Conservation (phyloP, 2,113 vertebrate genomes). For the Cyanocitta stelleri region DNA sequence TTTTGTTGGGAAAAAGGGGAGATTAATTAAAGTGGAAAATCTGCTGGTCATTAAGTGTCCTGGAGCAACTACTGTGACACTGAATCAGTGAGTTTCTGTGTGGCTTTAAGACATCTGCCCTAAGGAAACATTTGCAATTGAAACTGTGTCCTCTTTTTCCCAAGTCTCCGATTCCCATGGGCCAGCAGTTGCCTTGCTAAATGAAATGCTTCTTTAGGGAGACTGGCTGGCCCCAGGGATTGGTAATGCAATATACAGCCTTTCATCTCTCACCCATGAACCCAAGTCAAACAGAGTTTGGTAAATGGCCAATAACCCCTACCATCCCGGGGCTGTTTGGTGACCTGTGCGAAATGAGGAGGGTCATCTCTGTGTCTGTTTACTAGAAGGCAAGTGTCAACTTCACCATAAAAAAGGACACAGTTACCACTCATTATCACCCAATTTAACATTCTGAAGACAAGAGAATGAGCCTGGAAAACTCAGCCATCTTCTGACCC, state of each 20-base stretch:
- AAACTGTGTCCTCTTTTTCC: not conserved
- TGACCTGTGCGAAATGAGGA: constrained; percentile 50
- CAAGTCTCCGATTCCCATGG: not conserved
- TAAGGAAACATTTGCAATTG: not conserved
- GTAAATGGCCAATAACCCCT: constrained; percentile 49
- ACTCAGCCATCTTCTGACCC: not conserved
- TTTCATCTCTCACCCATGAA: constrained; percentile 53
- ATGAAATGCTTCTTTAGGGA: constrained; percentile 33
- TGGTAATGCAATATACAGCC: constrained; percentile 27
- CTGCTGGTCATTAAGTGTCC: not conserved
- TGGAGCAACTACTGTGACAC: not conserved
- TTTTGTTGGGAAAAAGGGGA: not conserved
- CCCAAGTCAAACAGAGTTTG: constrained; percentile 56
- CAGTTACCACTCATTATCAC: constrained; percentile 18
- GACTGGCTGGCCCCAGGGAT: not conserved
- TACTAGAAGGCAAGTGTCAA: constrained; percentile 44
- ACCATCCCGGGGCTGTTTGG: constrained; percentile 21
- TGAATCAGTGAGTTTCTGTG: not conserved
- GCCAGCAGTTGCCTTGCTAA: not conserved
- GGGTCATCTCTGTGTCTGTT: constrained; percentile 45
- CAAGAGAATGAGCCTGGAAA: constrained; percentile 4
- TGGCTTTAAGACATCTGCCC: constrained; percentile 20
- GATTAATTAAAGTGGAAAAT: not conserved
- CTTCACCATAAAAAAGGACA: constrained; percentile 31
- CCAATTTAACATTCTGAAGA: constrained; percentile 42